phyloP scores from a whole-genome alignment of 2,113 vertebrate genomes.

The Dasypus novemcinctus region DNA sequence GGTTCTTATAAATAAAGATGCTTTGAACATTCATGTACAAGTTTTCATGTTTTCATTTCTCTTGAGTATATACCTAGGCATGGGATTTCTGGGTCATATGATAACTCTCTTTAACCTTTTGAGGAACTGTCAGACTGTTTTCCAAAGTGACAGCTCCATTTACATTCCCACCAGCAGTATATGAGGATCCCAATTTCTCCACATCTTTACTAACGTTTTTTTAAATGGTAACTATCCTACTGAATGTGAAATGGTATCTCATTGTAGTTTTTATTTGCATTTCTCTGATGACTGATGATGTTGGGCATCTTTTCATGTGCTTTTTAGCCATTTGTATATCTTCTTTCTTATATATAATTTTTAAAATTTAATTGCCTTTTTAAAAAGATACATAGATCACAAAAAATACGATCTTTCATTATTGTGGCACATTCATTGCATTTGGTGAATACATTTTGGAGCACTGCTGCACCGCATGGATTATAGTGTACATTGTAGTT shows the following conservation, averaged over 20 bases:
- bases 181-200: neutral
- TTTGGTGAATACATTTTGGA: too few relatives aligned
- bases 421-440: too few relatives aligned
- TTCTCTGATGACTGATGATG: neutral
- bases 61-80: neutral
- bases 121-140: neutral
- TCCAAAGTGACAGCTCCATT: neutral
- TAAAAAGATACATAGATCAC: too few relatives aligned
- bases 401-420: too few relatives aligned
- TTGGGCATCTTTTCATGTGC: neutral
- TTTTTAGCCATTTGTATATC: neutral
- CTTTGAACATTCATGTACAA: neutral
- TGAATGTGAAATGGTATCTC: neutral
- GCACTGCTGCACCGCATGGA: too few relatives aligned
- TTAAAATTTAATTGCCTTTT: too few relatives aligned
- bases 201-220: neutral
- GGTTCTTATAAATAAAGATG: neutral
- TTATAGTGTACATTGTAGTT: too few relatives aligned
- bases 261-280: constrained; percentile 19
- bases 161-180: neutral
- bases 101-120: neutral
- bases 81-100: neutral
- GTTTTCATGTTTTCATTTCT: constrained; percentile 34
- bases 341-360: too few relatives aligned
- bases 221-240: neutral